A percentile compares a stretch with the other conserved stretches of the same genome.
Evolutionary conservation across 2,888 invertebrate genomes (phyloP).

Genomic region (Automeris io): DNA sequence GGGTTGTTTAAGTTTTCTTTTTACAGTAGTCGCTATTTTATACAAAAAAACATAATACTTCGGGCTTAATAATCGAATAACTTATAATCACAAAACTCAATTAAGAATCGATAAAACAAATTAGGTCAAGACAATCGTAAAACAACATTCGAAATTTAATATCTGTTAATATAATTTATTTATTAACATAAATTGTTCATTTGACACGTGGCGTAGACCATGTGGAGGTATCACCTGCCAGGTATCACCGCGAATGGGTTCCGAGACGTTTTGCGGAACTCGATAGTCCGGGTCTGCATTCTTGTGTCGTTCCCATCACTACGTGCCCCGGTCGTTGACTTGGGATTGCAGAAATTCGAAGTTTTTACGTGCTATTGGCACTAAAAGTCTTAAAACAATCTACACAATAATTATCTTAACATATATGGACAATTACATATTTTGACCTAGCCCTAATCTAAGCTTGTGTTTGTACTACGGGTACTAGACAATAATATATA

Average conservation of each 20-base stretch:
- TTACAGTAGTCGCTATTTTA: too few relatives aligned
- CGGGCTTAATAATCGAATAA: too few relatives aligned
- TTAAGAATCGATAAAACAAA: constrained; percentile 12
- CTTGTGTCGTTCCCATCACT: constrained; percentile 50
- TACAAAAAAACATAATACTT: too few relatives aligned
- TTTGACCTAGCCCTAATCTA: too few relatives aligned
- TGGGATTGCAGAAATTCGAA: constrained; percentile 25
- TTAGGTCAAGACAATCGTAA: background rate
- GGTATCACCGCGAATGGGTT: constrained; percentile 15
- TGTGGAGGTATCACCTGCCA: constrained; percentile 62
- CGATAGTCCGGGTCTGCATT: constrained; percentile 49
- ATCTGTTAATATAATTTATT: background rate
- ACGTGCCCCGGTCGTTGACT: constrained; percentile 50
- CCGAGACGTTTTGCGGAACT: constrained; percentile 37
- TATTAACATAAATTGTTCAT: constrained; percentile 6
- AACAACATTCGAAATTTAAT: background rate
- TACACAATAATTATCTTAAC: too few relatives aligned
- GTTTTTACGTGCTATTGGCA: constrained; percentile 11
- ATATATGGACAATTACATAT: too few relatives aligned
- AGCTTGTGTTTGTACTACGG: too few relatives aligned
- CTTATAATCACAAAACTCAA: constrained; percentile 7
- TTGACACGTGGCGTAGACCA: constrained; percentile 61
- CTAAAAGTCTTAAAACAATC: too few relatives aligned
- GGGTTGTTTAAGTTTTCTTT: too few relatives aligned
- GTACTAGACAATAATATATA: too few relatives aligned